Conservation (phyloP, 2,797 vertebrate species). For the Eleutherodactylus coqui region DNA sequence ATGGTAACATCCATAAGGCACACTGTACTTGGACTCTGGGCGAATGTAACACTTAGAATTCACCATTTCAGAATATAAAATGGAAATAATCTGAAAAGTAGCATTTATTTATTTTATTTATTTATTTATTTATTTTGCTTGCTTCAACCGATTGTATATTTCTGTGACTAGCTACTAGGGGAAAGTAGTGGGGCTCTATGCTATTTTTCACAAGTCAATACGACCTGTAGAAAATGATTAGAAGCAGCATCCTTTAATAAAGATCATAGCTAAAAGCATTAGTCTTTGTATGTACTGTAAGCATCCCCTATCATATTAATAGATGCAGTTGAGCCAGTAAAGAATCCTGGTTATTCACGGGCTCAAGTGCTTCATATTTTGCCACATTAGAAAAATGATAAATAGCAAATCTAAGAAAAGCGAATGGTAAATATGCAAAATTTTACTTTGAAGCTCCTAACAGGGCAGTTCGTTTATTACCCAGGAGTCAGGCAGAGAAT, state of each 20-base stretch:
- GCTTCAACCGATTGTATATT: no score
- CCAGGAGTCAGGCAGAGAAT: background rate
- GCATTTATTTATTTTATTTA: no score
- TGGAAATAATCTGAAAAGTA: no score
- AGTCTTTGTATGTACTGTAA: background rate
- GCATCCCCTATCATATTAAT: background rate
- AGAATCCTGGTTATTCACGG: background rate
- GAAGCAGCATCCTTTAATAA: background rate
- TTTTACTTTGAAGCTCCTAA: background rate
- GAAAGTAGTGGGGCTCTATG: no score
- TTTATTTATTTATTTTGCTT: no score
- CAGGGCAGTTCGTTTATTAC: slow-evolving; percentile 2
- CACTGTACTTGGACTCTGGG: no score
- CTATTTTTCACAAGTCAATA: background rate
- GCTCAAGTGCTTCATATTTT: background rate
- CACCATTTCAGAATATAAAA: no score
- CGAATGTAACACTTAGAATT: no score
- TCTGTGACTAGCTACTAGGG: no score
- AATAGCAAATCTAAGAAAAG: background rate
- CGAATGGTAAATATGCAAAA: background rate
- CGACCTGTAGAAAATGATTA: background rate
- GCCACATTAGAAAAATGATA: background rate
- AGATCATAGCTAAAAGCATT: background rate
- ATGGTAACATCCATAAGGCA: no score
- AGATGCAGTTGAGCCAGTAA: background rate